phyloP scores from a whole-genome alignment of 1,140 invertebrate genomes.

The Anagrus nilaparvatae region DNA sequence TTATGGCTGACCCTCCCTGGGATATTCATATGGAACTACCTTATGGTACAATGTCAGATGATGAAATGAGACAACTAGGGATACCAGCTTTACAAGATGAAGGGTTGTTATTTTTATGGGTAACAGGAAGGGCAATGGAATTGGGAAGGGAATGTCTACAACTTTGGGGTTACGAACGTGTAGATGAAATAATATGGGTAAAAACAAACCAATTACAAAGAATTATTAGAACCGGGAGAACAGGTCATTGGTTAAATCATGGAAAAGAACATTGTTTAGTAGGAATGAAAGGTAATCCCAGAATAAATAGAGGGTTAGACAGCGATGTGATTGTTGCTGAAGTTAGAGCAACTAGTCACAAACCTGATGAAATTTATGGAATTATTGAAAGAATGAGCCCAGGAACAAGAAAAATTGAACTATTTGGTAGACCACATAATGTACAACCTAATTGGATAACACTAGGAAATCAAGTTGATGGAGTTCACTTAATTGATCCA shows the following conservation, averaged over 20 bases:
- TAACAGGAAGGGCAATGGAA: slow-evolving; percentile 97
- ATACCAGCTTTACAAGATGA: slow-evolving; percentile 82
- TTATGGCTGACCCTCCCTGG: slow-evolving; percentile 96
- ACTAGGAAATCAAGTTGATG: slow-evolving; percentile 88
- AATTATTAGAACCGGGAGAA: slow-evolving; percentile 92
- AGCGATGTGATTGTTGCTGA: slow-evolving; percentile 98
- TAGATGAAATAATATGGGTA: slow-evolving; percentile 98
- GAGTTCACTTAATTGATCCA: slow-evolving; percentile 87
- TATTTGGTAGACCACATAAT: slow-evolving; percentile 95
- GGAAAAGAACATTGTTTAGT: slow-evolving; percentile 97
- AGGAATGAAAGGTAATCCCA: slow-evolving; percentile 91
- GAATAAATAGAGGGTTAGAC: slow-evolving; percentile 86
- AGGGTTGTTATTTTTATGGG: slow-evolving; percentile 95
- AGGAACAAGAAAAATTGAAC: slow-evolving; percentile 92
- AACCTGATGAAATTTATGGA: slow-evolving; percentile 97
- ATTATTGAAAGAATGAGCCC: slow-evolving; percentile 79
- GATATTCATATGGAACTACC: slow-evolving; percentile 98
- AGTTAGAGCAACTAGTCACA: slow-evolving; percentile 93
- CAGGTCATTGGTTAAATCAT: slow-evolving; percentile 97
- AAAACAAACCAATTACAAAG: slow-evolving; percentile 97
- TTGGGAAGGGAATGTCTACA: slow-evolving; percentile 85
- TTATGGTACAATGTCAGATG: slow-evolving; percentile 98
- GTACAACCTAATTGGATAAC: slow-evolving; percentile 99
- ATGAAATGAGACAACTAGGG: slow-evolving; percentile 93
- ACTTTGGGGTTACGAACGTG: slow-evolving; percentile 90